phyloP scores from a whole-genome alignment of 2,888 invertebrate genomes.

The Melolontha melolontha region DNA sequence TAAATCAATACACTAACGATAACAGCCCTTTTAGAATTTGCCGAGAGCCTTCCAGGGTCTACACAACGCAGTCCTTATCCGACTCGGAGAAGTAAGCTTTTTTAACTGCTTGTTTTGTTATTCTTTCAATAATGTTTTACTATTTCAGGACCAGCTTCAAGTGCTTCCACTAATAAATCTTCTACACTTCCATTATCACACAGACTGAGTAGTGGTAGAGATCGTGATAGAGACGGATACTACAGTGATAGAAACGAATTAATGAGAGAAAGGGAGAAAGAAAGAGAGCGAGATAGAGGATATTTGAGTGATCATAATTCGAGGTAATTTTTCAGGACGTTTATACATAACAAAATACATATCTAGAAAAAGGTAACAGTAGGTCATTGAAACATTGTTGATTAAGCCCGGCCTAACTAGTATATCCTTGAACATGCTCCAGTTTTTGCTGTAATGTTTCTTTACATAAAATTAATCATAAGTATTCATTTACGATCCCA shows the following conservation, averaged over 20 bases:
- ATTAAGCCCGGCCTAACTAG: too few relatives aligned
- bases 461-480: too few relatives aligned
- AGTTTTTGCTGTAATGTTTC: too few relatives aligned
- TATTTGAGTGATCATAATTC: constrained; percentile 86
- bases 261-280: constrained; percentile 79
- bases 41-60: constrained; percentile 86
- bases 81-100: constrained; percentile 83
- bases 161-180: constrained; percentile 80
- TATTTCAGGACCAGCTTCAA: constrained; percentile 70
- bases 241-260: constrained; percentile 91
- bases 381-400: not conserved
- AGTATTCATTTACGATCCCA: too few relatives aligned
- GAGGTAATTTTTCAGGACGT: constrained; percentile 67
- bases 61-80: constrained; percentile 89
- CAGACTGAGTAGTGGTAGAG: constrained; percentile 72
- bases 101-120: not conserved
- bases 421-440: too few relatives aligned
- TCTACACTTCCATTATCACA: constrained; percentile 86
- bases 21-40: constrained; percentile 76
- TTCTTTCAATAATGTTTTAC: constrained; percentile 7
- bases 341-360: not conserved
- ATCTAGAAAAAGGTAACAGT: not conserved
- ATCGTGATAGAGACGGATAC: constrained; percentile 84
- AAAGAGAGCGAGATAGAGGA: constrained; percentile 74
- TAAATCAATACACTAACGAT: not conserved